A percentile compares a stretch with the other conserved stretches of the same genome.
phyloP scores from a whole-genome alignment of 2,113 vertebrate species.

The Odontesthes bonariensis region DNA sequence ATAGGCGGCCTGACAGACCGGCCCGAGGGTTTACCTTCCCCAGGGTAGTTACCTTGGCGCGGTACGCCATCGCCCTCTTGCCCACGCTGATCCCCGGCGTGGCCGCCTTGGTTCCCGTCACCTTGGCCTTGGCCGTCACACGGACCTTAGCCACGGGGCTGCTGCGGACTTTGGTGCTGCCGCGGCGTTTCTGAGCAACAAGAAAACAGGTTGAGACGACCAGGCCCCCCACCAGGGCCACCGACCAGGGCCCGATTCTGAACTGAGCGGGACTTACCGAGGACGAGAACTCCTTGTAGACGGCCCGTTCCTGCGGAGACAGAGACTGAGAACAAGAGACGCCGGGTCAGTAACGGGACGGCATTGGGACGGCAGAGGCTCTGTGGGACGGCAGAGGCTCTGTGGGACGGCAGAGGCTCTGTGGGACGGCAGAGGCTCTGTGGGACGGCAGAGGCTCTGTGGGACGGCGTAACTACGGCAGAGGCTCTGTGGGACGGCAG shows the following conservation, averaged over 20 bases:
- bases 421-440: too few species aligned
- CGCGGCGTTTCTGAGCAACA: conserved; percentile 79
- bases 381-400: too few species aligned
- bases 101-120: conserved; percentile 63
- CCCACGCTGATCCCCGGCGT: conserved; percentile 69
- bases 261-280: conserved; percentile 71
- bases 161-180: conserved; percentile 72
- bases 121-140: conserved; percentile 77
- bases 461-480: too few species aligned
- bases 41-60: conserved; percentile 80
- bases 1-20: background rate
- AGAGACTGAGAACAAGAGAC: conserved; percentile 82
- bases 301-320: conserved; percentile 81
- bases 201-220: background rate
- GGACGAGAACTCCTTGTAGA: conserved; percentile 83
- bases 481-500: too few species aligned
- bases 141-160: conserved; percentile 77
- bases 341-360: too few species aligned
- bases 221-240: too few species aligned
- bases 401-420: too few species aligned
- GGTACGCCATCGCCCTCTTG: conserved; percentile 84
- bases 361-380: too few species aligned
- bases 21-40: background rate
- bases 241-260: background rate
- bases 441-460: too few species aligned